phyloP scores from a whole-genome alignment of 2,888 invertebrate species.

The Dicyrtomina minuta region DNA sequence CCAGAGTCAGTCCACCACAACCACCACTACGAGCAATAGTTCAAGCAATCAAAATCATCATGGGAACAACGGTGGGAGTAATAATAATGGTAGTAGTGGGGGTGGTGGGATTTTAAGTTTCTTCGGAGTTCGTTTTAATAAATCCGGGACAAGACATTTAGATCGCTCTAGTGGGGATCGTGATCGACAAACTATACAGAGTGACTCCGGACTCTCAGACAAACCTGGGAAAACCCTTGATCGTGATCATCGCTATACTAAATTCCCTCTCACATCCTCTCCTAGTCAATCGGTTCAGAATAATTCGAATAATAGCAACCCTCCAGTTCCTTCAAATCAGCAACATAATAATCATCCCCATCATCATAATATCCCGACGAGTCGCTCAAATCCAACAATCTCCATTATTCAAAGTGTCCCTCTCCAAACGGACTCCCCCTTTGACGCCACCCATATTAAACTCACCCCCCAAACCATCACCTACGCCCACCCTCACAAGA shows the following conservation, averaged over 20 bases:
- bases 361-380: no score
- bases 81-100: slow-evolving; percentile 5
- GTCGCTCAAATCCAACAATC: background rate
- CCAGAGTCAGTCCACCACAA: background rate
- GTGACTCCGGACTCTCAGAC: background rate
- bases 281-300: slow-evolving; percentile 4
- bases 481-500: slow-evolving; percentile 49
- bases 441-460: slow-evolving; percentile 52
- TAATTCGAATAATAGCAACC: no score
- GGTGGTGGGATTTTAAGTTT: slow-evolving; percentile 50
- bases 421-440: slow-evolving; percentile 41
- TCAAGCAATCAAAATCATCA: background rate
- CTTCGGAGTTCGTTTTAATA: slow-evolving; percentile 46
- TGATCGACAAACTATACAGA: background rate
- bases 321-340: background rate
- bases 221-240: slow-evolving; percentile 8
- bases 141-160: slow-evolving; percentile 49
- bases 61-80: background rate
- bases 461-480: slow-evolving; percentile 50
- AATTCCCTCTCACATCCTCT: slow-evolving; percentile 44
- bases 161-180: slow-evolving; percentile 35
- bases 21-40: slow-evolving; percentile 7
- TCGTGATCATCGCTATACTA: slow-evolving; percentile 47
- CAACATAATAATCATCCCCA: background rate
- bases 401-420: slow-evolving; percentile 3